Evolutionary conservation across 2,797 vertebrate species (phyloP).

Genomic region (Molossus alvarezi): DNA sequence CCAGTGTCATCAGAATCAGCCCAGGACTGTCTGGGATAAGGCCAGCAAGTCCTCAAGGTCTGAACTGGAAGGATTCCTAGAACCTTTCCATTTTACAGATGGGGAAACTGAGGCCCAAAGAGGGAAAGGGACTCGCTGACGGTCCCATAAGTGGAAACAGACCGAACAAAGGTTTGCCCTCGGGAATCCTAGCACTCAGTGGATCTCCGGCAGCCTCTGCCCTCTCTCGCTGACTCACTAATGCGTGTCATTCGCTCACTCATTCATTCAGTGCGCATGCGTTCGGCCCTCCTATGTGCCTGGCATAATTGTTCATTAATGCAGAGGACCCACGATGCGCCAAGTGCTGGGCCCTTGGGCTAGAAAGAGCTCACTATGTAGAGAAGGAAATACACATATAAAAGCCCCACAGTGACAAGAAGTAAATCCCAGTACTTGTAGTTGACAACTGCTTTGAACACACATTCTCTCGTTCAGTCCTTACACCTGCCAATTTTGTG

Average conservation of each 20-base stretch:
- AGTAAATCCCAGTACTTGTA: neutral
- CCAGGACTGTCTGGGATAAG: too few relatives aligned
- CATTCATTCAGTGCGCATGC: neutral
- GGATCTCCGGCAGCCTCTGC: too few relatives aligned
- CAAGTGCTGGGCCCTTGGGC: neutral
- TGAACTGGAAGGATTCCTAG: too few relatives aligned
- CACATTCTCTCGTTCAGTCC: neutral
- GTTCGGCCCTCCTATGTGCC: neutral
- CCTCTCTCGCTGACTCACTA: neutral
- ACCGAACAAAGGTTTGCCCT: neutral
- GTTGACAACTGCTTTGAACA: neutral
- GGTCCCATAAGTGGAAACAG: neutral
- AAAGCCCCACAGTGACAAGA: neutral
- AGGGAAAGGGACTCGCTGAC: neutral
- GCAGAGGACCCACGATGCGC: neutral
- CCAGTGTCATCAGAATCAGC: neutral
- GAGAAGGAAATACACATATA: neutral
- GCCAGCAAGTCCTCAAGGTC: neutral
- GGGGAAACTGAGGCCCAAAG: too few relatives aligned
- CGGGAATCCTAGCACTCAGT: neutral
- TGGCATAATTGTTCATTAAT: neutral
- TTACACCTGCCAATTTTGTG: too few relatives aligned
- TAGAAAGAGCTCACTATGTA: neutral
- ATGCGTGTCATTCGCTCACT: neutral
- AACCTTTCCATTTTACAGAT: too few relatives aligned